phyloP scores from a whole-genome alignment of 2,113 vertebrate species.

The Gulo gulo region DNA sequence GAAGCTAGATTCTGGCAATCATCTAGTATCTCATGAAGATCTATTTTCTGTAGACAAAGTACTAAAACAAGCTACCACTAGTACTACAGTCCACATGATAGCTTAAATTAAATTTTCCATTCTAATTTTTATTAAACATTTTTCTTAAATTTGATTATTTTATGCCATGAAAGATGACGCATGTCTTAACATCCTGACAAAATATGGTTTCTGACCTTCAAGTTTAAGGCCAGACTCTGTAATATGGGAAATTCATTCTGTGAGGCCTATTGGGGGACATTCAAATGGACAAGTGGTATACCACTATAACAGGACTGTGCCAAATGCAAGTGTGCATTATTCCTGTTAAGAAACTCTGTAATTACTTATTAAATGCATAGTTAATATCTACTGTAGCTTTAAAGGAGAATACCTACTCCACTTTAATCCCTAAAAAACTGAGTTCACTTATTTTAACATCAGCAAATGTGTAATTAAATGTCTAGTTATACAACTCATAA shows the following conservation, averaged over 20 bases:
- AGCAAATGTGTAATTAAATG: background rate
- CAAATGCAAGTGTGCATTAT: background rate
- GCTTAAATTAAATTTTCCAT: background rate
- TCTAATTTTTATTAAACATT: background rate
- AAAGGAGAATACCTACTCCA: background rate
- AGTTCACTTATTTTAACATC: background rate
- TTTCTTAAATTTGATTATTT: slow-evolving; percentile 11
- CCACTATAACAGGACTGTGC: background rate
- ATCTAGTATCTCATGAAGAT: background rate
- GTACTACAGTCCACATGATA: background rate
- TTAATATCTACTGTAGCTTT: background rate
- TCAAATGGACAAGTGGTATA: background rate
- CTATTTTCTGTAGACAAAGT: background rate
- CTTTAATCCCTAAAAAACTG: slow-evolving; percentile 4
- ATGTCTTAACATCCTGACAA: background rate
- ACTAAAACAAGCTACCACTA: background rate
- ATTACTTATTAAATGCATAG: background rate
- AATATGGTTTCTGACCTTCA: background rate
- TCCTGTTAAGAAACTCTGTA: background rate
- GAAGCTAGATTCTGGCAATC: background rate
- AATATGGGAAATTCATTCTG: background rate
- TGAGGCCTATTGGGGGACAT: background rate
- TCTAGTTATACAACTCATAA: background rate
- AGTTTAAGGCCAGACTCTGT: background rate
- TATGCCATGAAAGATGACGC: background rate